phyloP scores from a whole-genome alignment of 2,888 invertebrate genomes.

The Sarcophaga variegata region DNA sequence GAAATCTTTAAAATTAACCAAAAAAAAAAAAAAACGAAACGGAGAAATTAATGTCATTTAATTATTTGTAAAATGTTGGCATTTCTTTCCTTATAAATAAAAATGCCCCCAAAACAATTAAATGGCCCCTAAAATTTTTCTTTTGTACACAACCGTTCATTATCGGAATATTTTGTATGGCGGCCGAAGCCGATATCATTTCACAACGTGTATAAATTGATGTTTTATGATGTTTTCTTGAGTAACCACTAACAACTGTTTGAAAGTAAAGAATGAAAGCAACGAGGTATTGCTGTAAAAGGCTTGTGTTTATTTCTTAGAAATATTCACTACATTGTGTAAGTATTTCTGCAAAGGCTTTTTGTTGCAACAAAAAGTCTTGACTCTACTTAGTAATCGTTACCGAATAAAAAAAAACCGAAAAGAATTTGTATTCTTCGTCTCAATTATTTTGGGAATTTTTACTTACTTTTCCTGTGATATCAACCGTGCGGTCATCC shows the following conservation, averaged over 20 bases:
- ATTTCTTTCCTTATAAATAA: constrained; percentile 44
- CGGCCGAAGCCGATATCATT: neutral
- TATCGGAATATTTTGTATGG: constrained; percentile 54
- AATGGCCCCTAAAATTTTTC: constrained; percentile 63
- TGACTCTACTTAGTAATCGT: constrained; percentile 9
- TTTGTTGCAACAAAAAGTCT: constrained; percentile 12
- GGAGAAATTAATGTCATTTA: constrained; percentile 49
- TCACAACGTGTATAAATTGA: neutral
- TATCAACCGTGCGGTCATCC: constrained; percentile 51
- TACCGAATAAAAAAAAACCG: constrained; percentile 5
- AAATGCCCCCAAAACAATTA: constrained; percentile 49
- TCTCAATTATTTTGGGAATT: constrained; percentile 59
- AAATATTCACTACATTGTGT: constrained; percentile 49
- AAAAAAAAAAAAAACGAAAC: constrained; percentile 12
- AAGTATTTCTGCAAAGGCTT: constrained; percentile 43
- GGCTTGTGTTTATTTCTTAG: constrained; percentile 40
- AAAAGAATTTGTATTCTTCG: constrained; percentile 14
- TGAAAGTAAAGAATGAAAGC: neutral
- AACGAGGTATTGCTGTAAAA: constrained; percentile 1
- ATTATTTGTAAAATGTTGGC: constrained; percentile 54
- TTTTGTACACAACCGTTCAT: constrained; percentile 43
- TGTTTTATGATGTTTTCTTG: constrained; percentile 30
- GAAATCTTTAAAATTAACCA: constrained; percentile 29
- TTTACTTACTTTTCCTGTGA: constrained; percentile 19
- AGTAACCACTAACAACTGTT: neutral